Percentiles rank a stretch among this genome's conserved stretches.
Conservation (phyloP, 2,113 vertebrate genomes). For the Phycodurus eques region DNA sequence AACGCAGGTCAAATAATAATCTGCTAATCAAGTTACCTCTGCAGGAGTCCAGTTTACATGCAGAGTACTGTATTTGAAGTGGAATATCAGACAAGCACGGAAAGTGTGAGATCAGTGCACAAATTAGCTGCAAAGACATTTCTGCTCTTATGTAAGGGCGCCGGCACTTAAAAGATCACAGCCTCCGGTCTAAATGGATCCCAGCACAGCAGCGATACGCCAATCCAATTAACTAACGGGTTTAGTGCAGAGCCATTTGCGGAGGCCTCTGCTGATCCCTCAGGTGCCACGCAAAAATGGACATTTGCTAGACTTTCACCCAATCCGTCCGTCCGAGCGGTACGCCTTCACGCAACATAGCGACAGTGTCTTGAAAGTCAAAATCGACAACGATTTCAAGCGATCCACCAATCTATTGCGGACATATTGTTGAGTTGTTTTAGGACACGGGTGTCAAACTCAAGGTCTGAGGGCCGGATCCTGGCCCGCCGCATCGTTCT, state of each 20-base stretch:
- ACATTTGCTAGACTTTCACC: conserved; percentile 1
- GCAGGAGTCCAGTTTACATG: neutral
- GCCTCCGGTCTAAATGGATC: conserved; percentile 64
- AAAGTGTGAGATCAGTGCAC: neutral
- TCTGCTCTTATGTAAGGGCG: conserved; percentile 44
- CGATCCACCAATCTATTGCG: neutral
- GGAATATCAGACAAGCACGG: neutral
- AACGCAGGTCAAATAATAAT: neutral
- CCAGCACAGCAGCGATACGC: conserved; percentile 47
- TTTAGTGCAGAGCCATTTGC: conserved; percentile 68
- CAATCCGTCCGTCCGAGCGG: neutral
- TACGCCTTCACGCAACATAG: neutral
- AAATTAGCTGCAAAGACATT: conserved; percentile 31
- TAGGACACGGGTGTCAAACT: no score
- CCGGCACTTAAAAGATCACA: conserved; percentile 66
- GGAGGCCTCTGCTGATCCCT: conserved; percentile 49
- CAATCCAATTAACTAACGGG: conserved; percentile 74
- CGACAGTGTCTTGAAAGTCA: neutral
- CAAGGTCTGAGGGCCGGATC: no score
- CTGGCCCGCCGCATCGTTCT: no score
- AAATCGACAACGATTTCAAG: neutral
- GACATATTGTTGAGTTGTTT: no score
- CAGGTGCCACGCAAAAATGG: conserved; percentile 7
- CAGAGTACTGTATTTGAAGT: neutral
- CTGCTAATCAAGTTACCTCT: neutral